Evolutionary conservation across 2,888 invertebrate species (phyloP).

Genomic region (Pemphredon lugubris): DNA sequence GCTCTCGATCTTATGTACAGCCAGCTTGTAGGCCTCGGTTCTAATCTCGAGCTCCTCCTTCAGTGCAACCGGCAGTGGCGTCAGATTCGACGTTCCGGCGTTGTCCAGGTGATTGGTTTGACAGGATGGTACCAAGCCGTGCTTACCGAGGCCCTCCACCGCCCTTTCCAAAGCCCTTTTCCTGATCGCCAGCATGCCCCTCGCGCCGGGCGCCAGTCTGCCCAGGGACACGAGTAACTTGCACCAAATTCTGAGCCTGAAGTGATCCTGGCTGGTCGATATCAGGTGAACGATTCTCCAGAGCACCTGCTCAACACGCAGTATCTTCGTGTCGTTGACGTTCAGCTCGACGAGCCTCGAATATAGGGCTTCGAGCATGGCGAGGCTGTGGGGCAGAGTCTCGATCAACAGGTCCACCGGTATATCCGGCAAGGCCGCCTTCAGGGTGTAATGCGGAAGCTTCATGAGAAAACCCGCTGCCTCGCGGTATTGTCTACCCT

Average conservation of each 20-base stretch:
- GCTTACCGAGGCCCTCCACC: constrained; percentile 93
- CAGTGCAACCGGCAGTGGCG: constrained; percentile 91
- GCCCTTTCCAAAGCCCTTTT: constrained; percentile 91
- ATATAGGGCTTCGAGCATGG: constrained; percentile 91
- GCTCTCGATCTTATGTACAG: constrained; percentile 90
- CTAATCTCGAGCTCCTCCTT: constrained; percentile 92
- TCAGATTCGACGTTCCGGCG: constrained; percentile 79
- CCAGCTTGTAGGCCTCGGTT: constrained; percentile 92
- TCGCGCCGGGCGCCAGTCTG: constrained; percentile 83
- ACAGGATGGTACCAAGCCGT: constrained; percentile 87
- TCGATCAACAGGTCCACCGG: constrained; percentile 95
- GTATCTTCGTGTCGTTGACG: constrained; percentile 77
- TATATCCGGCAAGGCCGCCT: constrained; percentile 88
- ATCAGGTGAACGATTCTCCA: constrained; percentile 94
- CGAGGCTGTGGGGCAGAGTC: constrained; percentile 93
- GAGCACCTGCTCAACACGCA: constrained; percentile 89
- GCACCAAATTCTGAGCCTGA: constrained; percentile 70
- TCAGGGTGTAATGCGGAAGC: constrained; percentile 90
- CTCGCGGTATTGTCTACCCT: constrained; percentile 94
- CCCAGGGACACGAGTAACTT: constrained; percentile 71
- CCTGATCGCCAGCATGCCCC: constrained; percentile 86
- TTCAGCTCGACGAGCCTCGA: constrained; percentile 75
- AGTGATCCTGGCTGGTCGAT: constrained; percentile 76
- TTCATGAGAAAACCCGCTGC: constrained; percentile 92
- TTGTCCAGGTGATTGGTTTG: constrained; percentile 44